These are phyloP conservation scores for Sceliomorpha sp. DNA, from an alignment of 2,888 invertebrate genomes.

Conservation along the genomic window DNA sequence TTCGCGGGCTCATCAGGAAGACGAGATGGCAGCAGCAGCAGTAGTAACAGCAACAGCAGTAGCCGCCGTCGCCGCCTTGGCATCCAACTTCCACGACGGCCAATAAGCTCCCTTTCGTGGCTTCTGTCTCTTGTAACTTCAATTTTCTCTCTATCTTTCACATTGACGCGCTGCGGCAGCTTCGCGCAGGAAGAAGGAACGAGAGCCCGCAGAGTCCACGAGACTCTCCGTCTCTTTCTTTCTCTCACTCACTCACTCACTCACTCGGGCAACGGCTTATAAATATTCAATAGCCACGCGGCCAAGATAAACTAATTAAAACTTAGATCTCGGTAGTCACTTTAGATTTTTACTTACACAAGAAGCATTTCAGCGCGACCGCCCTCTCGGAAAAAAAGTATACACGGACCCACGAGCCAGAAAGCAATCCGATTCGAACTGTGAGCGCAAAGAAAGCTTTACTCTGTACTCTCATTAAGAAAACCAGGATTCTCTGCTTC, in stretches of 20 bases:
- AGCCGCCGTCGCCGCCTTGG: conserved; percentile 40
- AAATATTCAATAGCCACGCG: conserved; percentile 81
- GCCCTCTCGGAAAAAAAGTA: conserved; percentile 73
- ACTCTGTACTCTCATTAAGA: conserved; percentile 80
- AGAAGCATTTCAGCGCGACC: conserved; percentile 79
- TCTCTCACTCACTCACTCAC: conserved; percentile 42
- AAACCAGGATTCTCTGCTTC: conserved; percentile 66
- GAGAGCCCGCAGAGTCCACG: conserved; percentile 24
- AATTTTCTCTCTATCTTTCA: conserved; percentile 41
- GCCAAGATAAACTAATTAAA: conserved; percentile 81
- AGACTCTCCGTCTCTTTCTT: conserved; percentile 49
- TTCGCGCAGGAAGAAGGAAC: conserved; percentile 15
- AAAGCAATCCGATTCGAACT: conserved; percentile 69
- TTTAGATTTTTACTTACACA: conserved; percentile 81
- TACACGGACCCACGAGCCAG: conserved; percentile 72
- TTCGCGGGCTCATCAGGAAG: conserved; percentile 34
- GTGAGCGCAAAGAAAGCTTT: conserved; percentile 77
- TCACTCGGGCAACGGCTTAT: conserved; percentile 72
- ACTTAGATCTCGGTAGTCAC: conserved; percentile 81
- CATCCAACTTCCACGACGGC: conserved; percentile 39
- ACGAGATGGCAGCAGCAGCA: conserved; percentile 25
- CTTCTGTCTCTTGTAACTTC: conserved; percentile 24
- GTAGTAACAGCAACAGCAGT: conserved; percentile 37
- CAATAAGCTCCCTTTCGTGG: conserved; percentile 48
- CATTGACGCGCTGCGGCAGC: conserved; percentile 23